Percentiles rank a stretch among this genome's conserved stretches.
These are phyloP conservation scores for Brachypteracias leptosomus DNA, from an alignment of 2,113 vertebrate genomes.

Conservation along the genomic window DNA sequence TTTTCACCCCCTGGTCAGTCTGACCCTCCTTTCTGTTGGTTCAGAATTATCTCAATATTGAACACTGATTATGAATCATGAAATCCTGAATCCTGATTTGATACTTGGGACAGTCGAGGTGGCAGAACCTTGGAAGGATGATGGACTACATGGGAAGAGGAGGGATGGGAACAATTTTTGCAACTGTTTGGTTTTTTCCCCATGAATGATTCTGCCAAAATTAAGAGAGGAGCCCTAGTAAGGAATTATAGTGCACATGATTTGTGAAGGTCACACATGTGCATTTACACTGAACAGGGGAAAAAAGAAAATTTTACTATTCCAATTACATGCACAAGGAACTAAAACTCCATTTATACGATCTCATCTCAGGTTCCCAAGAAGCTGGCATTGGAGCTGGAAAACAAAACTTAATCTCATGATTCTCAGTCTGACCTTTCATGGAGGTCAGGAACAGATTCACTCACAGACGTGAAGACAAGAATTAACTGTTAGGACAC, in stretches of 20 bases:
- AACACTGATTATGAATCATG: background rate
- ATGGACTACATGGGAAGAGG: background rate
- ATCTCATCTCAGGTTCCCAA: background rate
- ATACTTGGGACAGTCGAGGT: background rate
- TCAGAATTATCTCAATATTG: background rate
- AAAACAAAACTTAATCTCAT: background rate
- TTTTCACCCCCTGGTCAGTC: background rate
- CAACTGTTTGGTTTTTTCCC: background rate
- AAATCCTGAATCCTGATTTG: background rate
- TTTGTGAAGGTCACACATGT: background rate
- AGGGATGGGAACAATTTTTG: background rate
- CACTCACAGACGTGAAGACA: background rate
- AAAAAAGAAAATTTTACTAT: background rate
- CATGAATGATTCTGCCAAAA: background rate
- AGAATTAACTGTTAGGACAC: background rate
- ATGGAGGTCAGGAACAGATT: background rate
- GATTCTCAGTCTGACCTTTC: background rate
- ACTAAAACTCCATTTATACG: background rate
- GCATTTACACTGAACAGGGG: background rate
- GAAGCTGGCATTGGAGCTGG: background rate
- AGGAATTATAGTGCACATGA: background rate
- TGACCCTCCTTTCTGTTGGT: background rate
- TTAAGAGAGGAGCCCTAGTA: background rate
- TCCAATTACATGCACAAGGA: background rate
- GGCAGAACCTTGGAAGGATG: background rate